phyloP scores from a whole-genome alignment of 2,888 invertebrate genomes.

The Lasiommata megera region DNA sequence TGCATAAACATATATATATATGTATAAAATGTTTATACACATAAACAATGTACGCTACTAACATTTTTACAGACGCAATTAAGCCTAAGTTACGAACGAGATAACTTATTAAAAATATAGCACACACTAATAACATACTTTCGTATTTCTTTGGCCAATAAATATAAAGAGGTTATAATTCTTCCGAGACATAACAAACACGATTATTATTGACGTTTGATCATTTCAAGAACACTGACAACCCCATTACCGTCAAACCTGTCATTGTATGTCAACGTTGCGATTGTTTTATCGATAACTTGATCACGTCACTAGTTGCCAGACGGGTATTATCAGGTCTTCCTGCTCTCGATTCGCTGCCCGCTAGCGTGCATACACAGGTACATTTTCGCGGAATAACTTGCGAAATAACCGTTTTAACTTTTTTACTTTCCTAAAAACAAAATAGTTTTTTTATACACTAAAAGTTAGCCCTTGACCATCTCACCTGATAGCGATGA shows the following conservation, averaged over 20 bases:
- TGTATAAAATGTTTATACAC: too few species aligned
- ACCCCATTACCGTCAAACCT: conserved; percentile 22
- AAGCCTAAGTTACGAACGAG: too few species aligned
- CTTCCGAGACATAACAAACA: background rate
- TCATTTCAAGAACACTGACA: conserved; percentile 19
- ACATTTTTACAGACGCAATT: too few species aligned
- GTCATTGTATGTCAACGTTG: conserved; percentile 20
- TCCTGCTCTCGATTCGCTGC: conserved; percentile 70
- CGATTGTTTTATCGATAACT: conserved; percentile 31
- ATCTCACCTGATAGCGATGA: too few species aligned
- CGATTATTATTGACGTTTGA: conserved; percentile 8
- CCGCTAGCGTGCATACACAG: conserved; percentile 51
- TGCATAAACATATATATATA: too few species aligned
- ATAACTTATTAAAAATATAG: too few species aligned
- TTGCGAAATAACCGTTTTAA: conserved; percentile 16
- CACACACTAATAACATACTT: background rate
- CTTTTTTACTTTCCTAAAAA: background rate
- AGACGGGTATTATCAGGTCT: conserved; percentile 78
- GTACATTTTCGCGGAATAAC: conserved; percentile 34
- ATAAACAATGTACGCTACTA: too few species aligned
- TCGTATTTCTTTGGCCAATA: background rate
- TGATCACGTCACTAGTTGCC: conserved; percentile 52
- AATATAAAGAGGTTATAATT: background rate
- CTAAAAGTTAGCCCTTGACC: too few species aligned
- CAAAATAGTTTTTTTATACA: background rate